A percentile compares a stretch with the other conserved stretches of the same genome.
Evolutionary conservation across 1,140 invertebrate species (phyloP).

Genomic region (Atta cephalotes): DNA sequence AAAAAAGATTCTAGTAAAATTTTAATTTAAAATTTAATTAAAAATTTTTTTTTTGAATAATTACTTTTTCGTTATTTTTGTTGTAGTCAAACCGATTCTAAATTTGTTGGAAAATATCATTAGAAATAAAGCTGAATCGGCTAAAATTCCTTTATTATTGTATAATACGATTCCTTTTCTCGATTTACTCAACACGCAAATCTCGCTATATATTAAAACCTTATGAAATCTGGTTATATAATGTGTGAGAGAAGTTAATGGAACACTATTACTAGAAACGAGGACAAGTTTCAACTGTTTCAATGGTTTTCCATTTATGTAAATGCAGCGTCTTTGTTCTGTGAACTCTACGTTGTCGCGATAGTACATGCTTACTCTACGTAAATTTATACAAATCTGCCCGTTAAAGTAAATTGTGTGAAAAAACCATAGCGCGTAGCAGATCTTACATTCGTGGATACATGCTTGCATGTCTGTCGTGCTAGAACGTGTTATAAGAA

Average conservation of each 20-base stretch:
- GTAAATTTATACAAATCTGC: conserved; percentile 22
- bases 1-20: not conserved
- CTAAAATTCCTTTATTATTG: not conserved
- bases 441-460: conserved; percentile 25
- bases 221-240: conserved; percentile 12
- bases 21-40: not conserved
- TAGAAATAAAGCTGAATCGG: not conserved
- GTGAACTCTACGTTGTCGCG: not conserved
- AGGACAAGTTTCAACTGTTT: not conserved
- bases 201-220: conserved; percentile 21
- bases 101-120: not conserved
- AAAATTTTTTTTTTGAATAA: not conserved
- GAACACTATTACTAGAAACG: not conserved
- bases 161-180: not conserved
- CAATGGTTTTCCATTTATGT: not conserved
- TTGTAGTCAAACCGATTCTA: not conserved
- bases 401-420: conserved; percentile 40
- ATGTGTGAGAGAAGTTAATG: conserved; percentile 28
- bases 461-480: conserved; percentile 43
- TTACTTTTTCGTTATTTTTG: not conserved
- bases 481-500: conserved; percentile 26
- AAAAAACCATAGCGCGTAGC: conserved; percentile 30
- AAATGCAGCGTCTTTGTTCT: conserved; percentile 19
- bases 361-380: not conserved
- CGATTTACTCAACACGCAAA: conserved; percentile 2